Evolutionary conservation across 2,113 vertebrate genomes (phyloP).

Genomic region (Sylvietta virens): DNA sequence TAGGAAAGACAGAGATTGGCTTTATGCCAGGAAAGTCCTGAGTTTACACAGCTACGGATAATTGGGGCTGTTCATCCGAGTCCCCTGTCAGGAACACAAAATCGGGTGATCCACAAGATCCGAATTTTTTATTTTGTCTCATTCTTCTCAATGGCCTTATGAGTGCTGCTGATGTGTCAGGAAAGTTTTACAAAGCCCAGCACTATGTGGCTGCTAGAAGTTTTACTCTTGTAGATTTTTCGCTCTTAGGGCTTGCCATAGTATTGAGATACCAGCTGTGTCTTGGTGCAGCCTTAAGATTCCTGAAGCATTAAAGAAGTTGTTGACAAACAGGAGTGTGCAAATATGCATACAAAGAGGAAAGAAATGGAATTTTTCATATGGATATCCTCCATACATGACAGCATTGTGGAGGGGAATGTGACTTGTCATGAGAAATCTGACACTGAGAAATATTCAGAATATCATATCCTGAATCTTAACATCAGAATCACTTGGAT

Average conservation of each 20-base stretch:
- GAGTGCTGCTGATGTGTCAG: neutral
- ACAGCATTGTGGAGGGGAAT: neutral
- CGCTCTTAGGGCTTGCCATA: neutral
- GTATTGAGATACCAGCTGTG: neutral
- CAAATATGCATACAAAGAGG: neutral
- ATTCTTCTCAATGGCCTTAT: neutral
- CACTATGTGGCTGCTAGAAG: neutral
- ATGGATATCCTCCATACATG: neutral
- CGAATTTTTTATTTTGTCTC: accelerated
- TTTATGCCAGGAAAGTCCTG: neutral
- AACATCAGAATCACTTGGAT: neutral
- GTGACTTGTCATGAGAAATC: neutral
- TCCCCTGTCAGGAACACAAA: neutral
- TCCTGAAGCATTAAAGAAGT: neutral
- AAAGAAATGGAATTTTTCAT: neutral
- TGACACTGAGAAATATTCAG: neutral
- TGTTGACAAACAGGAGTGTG: neutral
- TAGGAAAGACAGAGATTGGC: neutral
- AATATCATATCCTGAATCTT: neutral
- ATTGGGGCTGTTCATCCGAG: neutral
- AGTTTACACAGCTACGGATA: neutral
- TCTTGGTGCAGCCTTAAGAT: neutral
- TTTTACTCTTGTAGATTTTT: neutral
- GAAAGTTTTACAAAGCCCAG: neutral
- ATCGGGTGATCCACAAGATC: neutral